Base-by-base conservation (phyloP, 2,797 vertebrate species). In the Momotus momota region DNA sequence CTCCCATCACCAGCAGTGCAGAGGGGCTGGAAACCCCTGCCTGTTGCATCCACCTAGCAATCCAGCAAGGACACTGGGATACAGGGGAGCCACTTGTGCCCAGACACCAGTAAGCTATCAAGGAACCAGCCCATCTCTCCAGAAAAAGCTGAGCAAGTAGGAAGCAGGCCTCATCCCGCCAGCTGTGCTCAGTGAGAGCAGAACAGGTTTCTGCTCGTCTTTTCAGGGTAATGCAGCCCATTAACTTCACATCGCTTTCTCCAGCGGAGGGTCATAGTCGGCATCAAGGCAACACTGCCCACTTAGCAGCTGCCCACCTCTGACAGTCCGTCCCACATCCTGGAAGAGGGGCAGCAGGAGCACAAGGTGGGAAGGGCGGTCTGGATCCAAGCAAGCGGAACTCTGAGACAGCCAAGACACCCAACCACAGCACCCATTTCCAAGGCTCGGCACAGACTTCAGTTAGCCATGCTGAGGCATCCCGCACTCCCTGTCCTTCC, bases 291-390 rank as follows among this genome's bases (percentile, higher is more conserved):
- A 58, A 18, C 16, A 6, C 55, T 48, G 65, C 17, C 21, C 4
- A 2, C 9, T 14, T 18, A 0, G 1, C 20, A 70, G 26, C 22
- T 5, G 1, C 7, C 4, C 3, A 18, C 18, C 58, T 58, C 41
- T 5, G 0, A 49, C 2, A 1, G 38, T 41, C 31, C 7, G 1
- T 41, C 58, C 38, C 9, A 33, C 0, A 0, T 20, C 48, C 27
- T 12, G 23, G 25, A 43, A 90, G 45, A 40, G 12, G 9, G 29
- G 41, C 23, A 71, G 77, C 45, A 65, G 64, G 18, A 77, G 25
- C 3, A 1, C 5, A 15, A 48, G 35, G 33, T 25, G 51, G 26
- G 40, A 43, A n/a, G 17, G 25, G 23, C 55, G 41, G 40, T 46
- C 52, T 0, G 0, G 18, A 26, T 27, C 62, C 49, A 55, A 65